These are phyloP conservation scores for Brachyopa scutellaris DNA, from an alignment of 2,888 invertebrate species.

Conservation along the genomic window DNA sequence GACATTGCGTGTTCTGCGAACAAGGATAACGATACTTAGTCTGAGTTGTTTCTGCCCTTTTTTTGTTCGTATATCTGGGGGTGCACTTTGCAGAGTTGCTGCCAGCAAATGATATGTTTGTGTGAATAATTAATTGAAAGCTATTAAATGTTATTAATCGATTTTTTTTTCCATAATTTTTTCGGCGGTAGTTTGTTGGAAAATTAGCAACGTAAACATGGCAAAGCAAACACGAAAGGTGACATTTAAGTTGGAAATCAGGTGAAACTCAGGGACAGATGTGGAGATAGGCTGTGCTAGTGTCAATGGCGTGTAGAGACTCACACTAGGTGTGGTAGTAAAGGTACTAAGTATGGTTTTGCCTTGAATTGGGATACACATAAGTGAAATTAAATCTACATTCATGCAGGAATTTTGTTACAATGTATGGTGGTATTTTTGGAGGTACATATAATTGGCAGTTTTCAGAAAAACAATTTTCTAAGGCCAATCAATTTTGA, in stretches of 20 bases:
- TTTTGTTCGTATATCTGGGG: slow-evolving; percentile 3
- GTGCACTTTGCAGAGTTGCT: background rate
- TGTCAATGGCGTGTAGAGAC: background rate
- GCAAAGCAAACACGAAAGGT: background rate
- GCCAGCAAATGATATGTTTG: slow-evolving; percentile 17
- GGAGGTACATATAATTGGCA: too few species aligned
- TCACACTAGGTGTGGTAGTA: background rate
- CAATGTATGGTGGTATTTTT: too few species aligned
- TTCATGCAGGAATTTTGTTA: too few species aligned
- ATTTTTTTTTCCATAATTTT: background rate
- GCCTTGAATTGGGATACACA: too few species aligned
- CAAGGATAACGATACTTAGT: slow-evolving; percentile 53
- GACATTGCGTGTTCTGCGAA: slow-evolving; percentile 46
- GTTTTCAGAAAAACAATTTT: too few species aligned
- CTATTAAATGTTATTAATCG: slow-evolving; percentile 49
- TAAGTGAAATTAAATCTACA: too few species aligned
- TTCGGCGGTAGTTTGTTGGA: slow-evolving; percentile 16
- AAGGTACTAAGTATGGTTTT: too few species aligned
- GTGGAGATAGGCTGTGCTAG: background rate
- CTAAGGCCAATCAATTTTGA: too few species aligned
- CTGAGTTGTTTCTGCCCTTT: background rate
- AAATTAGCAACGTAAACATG: slow-evolving; percentile 24
- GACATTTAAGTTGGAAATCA: background rate
- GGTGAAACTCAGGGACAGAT: background rate
- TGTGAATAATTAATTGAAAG: slow-evolving; percentile 54